Conservation (phyloP, 2,113 vertebrate genomes). For the Anolis sagrei region DNA sequence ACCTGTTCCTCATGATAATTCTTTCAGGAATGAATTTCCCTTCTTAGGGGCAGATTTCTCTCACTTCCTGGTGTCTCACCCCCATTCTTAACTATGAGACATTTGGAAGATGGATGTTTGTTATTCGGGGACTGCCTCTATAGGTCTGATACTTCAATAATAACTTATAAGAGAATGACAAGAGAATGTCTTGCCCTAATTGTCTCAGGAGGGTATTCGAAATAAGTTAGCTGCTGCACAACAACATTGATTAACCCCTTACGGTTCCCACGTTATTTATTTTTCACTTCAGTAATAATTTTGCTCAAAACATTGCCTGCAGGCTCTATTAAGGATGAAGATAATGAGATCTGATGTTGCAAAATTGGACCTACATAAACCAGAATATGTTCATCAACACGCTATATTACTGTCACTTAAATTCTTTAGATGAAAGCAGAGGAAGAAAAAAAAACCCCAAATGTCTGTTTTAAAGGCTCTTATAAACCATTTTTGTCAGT, state of each 20-base stretch:
- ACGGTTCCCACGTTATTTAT: conserved; percentile 18
- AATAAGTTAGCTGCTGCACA: conserved; percentile 18
- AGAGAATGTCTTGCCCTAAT: neutral
- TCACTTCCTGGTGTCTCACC: too few species aligned
- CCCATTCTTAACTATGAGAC: too few species aligned
- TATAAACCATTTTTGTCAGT: neutral
- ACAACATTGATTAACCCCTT: conserved; percentile 29
- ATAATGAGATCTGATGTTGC: conserved; percentile 35
- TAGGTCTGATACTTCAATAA: conserved; percentile 24
- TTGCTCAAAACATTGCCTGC: conserved; percentile 19
- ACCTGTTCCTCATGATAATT: too few species aligned
- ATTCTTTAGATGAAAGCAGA: neutral
- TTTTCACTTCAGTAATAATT: conserved; percentile 42
- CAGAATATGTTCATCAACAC: conserved; percentile 42
- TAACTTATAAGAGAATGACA: conserved; percentile 26
- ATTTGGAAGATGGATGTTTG: too few species aligned
- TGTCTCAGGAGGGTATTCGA: conserved; percentile 5
- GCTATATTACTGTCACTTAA: conserved; percentile 21
- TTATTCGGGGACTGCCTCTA: neutral
- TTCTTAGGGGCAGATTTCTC: too few species aligned
- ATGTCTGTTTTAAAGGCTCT: conserved; percentile 25
- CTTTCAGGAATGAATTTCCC: too few species aligned
- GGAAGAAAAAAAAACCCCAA: neutral
- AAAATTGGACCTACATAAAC: conserved; percentile 7
- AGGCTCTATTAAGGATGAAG: conserved; percentile 1